These are phyloP conservation scores for Rhinoptilus africanus DNA, from an alignment of 2,113 vertebrate species.

Conservation along the genomic window DNA sequence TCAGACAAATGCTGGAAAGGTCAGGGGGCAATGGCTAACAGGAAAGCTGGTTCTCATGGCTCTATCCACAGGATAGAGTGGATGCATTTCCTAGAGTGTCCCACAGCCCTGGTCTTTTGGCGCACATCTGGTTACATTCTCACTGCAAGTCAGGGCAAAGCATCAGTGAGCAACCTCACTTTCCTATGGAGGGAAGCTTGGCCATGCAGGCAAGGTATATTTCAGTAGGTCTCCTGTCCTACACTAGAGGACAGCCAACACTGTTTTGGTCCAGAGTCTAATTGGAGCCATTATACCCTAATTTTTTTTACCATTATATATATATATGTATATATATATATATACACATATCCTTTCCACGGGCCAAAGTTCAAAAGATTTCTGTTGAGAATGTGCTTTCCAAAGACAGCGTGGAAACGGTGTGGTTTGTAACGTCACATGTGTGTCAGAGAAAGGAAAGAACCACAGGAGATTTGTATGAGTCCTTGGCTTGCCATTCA, in stretches of 20 bases:
- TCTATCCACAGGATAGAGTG: not conserved
- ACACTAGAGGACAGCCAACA: not conserved
- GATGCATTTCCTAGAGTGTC: not conserved
- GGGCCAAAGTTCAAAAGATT: not conserved
- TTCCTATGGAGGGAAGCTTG: not conserved
- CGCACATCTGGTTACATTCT: not conserved
- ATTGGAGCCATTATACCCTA: not conserved
- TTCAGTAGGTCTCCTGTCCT: not conserved
- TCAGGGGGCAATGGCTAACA: not conserved
- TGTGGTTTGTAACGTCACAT: fast-evolving
- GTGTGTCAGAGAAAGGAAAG: not conserved
- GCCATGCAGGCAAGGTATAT: not conserved
- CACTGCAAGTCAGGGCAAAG: not conserved
- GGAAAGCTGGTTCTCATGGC: not conserved
- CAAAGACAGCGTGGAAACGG: not conserved
- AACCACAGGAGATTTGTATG: fast-evolving
- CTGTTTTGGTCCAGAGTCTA: not conserved
- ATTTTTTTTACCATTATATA: not conserved
- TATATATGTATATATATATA: too few species aligned
- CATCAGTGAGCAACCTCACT: not conserved
- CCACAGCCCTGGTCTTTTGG: not conserved
- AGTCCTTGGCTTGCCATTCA: not conserved
- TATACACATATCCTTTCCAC: not conserved
- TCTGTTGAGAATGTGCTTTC: not conserved
- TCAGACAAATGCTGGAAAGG: slow-evolving; percentile 11